These are phyloP conservation scores for Liolophura sinensis DNA, from an alignment of 1,140 invertebrate genomes.

Conservation along the genomic window DNA sequence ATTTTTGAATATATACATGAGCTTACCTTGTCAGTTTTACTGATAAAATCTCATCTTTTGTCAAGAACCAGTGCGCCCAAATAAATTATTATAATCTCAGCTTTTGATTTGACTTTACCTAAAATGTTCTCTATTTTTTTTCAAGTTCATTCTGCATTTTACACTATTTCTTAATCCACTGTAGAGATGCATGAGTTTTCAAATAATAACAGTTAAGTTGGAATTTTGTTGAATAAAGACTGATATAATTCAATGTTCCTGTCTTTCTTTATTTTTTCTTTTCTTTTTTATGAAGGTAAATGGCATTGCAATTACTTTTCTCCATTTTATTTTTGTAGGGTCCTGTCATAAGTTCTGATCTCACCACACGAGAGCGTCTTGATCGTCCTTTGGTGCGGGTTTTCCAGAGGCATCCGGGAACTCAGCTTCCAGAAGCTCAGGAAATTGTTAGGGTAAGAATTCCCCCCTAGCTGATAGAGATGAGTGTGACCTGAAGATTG, in stretches of 20 bases:
- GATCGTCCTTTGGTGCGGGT: conserved; percentile 53
- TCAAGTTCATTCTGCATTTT: no score
- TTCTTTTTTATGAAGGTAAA: not conserved
- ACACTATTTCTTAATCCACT: no score
- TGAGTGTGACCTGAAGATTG: no score
- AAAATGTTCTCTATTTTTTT: no score
- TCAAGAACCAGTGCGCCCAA: not conserved
- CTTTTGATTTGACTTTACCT: no score
- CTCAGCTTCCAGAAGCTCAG: conserved; percentile 55
- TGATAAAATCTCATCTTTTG: not conserved
- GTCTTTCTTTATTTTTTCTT: not conserved
- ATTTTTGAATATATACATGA: not conserved
- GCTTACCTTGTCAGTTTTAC: not conserved
- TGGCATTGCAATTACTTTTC: not conserved
- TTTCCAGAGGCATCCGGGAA: conserved; percentile 58
- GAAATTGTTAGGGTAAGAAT: conserved; percentile 50
- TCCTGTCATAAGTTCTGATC: conserved; percentile 49
- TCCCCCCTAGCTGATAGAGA: not conserved
- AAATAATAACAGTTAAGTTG: not conserved
- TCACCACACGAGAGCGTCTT: conserved; percentile 49
- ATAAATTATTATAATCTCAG: not conserved
- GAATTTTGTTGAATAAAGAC: not conserved
- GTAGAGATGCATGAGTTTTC: no score
- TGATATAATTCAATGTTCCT: not conserved
- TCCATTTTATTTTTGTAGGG: conserved; percentile 34